Conservation (phyloP, 2,113 vertebrate genomes). For the Lagenorhynchus albirostris region DNA sequence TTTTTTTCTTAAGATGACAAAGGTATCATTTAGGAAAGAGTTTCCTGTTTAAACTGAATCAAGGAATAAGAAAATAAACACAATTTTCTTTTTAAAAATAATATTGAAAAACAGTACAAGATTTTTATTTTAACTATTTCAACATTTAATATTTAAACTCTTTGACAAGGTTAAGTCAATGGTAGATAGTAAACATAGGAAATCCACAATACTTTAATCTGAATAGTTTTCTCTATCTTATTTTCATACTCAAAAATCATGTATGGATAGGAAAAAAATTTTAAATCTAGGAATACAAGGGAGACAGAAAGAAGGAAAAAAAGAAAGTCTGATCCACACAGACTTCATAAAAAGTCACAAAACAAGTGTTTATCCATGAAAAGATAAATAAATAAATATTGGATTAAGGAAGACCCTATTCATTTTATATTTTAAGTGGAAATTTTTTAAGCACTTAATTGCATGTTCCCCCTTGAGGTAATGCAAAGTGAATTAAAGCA, state of each 20-base stretch:
- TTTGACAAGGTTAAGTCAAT: background rate
- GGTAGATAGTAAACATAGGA: background rate
- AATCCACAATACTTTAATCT: background rate
- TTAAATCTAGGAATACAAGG: background rate
- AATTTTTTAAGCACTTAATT: background rate
- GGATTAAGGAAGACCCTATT: background rate
- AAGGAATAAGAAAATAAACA: background rate
- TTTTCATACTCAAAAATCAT: background rate
- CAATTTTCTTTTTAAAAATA: background rate
- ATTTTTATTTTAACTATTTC: conserved; percentile 1
- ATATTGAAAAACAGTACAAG: background rate
- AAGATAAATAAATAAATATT: background rate
- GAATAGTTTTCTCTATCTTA: background rate
- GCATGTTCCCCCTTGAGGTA: background rate
- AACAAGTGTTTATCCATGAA: background rate
- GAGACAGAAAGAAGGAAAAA: background rate
- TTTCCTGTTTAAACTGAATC: background rate
- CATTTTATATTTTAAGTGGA: background rate
- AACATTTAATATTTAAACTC: background rate
- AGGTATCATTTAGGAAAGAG: background rate
- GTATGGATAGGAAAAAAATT: background rate
- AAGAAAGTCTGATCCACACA: background rate
- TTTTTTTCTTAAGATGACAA: background rate
- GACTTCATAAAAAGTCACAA: background rate
- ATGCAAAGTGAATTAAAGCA: background rate